Evolutionary conservation across 30 jellyfish, hydroid and myxozoan species (phyloP).

Genomic region (Turritopsis rubra): DNA sequence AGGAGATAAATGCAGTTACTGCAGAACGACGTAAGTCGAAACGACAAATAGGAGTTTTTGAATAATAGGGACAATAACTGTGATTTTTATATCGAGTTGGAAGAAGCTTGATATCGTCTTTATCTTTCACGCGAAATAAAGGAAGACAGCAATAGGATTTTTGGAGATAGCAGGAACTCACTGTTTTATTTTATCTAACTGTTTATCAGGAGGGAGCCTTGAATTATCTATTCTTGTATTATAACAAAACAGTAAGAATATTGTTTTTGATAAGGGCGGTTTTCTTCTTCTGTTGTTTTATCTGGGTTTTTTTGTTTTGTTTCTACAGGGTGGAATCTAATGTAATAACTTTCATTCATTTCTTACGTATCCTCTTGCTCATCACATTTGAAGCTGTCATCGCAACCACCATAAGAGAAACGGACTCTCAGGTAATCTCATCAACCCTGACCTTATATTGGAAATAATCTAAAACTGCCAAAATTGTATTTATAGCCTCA

Average conservation of each 20-base stretch:
- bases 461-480: too few species aligned
- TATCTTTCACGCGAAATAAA: too few species aligned
- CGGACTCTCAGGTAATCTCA: not conserved
- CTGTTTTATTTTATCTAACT: not conserved
- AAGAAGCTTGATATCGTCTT: too few species aligned
- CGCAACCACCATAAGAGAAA: not conserved
- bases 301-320: not conserved
- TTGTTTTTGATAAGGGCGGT: not conserved
- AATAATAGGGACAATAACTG: too few species aligned
- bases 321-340: not conserved
- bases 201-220: not conserved
- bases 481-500: too few species aligned
- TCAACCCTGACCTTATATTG: too few species aligned
- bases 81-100: too few species aligned
- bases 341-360: not conserved
- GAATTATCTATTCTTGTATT: not conserved
- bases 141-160: too few species aligned
- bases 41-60: too few species aligned
- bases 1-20: not conserved
- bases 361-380: not conserved
- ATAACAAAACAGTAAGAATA: not conserved
- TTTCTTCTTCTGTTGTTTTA: not conserved
- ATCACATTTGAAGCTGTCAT: not conserved
- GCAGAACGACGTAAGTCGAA: conserved; percentile 3
- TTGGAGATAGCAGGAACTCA: too few species aligned